Evolutionary conservation across 1,140 invertebrate species (phyloP).

Genomic region (Drosophila mayri): DNA sequence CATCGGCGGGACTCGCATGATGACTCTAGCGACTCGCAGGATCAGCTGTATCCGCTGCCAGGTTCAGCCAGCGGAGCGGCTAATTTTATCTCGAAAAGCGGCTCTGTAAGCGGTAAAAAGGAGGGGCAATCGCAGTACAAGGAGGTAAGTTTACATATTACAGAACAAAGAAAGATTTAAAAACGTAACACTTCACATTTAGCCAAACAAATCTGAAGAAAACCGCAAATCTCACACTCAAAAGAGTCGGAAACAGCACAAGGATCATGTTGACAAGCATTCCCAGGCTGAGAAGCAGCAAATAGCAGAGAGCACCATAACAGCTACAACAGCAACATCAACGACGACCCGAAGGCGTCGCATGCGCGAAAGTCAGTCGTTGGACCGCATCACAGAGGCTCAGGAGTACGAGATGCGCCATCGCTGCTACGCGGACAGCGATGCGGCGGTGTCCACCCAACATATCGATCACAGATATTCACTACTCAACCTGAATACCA

Average conservation of each 20-base stretch:
- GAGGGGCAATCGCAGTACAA: conserved; percentile 72
- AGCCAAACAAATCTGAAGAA: conserved; percentile 79
- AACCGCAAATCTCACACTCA: conserved; percentile 76
- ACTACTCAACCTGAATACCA: conserved; percentile 73
- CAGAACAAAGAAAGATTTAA: too few species aligned
- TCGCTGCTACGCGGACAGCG: conserved; percentile 63
- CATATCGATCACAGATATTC: conserved; percentile 78
- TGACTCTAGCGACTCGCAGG: conserved; percentile 91
- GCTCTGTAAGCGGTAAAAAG: conserved; percentile 72
- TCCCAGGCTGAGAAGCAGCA: conserved; percentile 63
- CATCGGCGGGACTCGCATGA: conserved; percentile 90
- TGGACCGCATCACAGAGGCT: conserved; percentile 93
- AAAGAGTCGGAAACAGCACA: conserved; percentile 71
- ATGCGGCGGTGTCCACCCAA: conserved; percentile 38
- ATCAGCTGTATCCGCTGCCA: conserved; percentile 86
- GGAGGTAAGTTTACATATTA: conserved; percentile 39
- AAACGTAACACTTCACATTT: background rate
- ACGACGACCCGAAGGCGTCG: conserved; percentile 86
- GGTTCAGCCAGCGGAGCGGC: conserved; percentile 65
- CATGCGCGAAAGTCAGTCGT: conserved; percentile 91
- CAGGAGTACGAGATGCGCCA: conserved; percentile 88
- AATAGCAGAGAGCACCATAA: conserved; percentile 10
- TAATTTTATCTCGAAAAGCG: conserved; percentile 69
- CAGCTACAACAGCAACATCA: conserved; percentile 29
- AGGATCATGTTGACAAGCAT: conserved; percentile 73